A percentile compares a stretch with the other conserved stretches of the same genome.
phyloP scores from a whole-genome alignment of 1,140 invertebrate genomes.

The Dendrolimus punctatus region DNA sequence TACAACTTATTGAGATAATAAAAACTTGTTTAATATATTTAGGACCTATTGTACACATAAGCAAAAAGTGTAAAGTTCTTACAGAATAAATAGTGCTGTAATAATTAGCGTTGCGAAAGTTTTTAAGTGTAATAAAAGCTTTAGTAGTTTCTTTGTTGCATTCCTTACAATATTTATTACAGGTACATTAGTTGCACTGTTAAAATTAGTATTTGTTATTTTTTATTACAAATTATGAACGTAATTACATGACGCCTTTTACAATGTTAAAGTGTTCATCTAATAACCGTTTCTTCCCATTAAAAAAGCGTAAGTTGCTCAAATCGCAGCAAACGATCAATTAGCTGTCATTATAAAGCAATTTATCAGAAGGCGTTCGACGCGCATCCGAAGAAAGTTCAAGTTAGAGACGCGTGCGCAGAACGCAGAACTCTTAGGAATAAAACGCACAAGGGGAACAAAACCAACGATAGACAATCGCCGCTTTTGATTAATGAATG shows the following conservation, averaged over 20 bases:
- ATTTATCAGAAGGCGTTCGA: slow-evolving; percentile 31
- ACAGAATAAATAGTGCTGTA: no score
- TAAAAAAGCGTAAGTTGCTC: slow-evolving; percentile 14
- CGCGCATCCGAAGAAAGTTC: slow-evolving; percentile 23
- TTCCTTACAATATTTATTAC: no score
- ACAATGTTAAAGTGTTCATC: not conserved
- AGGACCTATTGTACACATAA: no score
- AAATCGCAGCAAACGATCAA: slow-evolving; percentile 29
- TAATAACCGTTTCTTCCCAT: slow-evolving; percentile 3
- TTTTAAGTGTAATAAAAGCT: no score
- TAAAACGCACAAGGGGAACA: slow-evolving; percentile 2
- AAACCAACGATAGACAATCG: slow-evolving; percentile 18
- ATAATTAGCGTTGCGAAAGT: no score
- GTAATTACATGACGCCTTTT: no score
- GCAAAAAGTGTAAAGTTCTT: no score
- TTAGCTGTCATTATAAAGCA: slow-evolving; percentile 43
- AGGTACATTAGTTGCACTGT: not conserved
- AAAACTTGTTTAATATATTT: no score
- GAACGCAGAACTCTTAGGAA: not conserved
- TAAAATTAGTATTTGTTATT: slow-evolving; percentile 6
- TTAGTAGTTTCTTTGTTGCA: no score
- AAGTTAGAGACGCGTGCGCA: slow-evolving; percentile 22
- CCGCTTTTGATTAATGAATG: slow-evolving; percentile 34
- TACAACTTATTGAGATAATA: no score
- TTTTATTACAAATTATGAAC: no score